Conservation (phyloP, 2,888 invertebrate genomes). For the Caenorhabditis panamensis region DNA sequence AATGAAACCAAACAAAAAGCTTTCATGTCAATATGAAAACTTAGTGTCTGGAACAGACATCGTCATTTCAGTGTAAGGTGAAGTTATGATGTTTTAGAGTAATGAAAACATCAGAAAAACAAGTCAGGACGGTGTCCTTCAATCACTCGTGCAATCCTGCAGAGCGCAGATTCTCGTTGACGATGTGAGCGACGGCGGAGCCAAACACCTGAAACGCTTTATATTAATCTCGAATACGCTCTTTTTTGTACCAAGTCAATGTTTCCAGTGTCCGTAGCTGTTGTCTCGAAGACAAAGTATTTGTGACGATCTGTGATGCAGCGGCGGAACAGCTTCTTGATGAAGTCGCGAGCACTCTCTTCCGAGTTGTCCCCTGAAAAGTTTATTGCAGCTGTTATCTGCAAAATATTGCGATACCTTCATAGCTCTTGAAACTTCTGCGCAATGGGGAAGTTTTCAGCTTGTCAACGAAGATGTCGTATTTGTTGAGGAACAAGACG, state of each 20-base stretch:
- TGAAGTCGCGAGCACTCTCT: constrained; percentile 77
- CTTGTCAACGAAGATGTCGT: constrained; percentile 81
- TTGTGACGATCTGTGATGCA: constrained; percentile 77
- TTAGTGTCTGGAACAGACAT: neutral
- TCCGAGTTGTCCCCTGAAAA: constrained; percentile 77
- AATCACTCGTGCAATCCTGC: constrained; percentile 71
- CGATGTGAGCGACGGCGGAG: constrained; percentile 72
- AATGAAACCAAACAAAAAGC: neutral
- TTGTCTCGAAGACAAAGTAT: constrained; percentile 77
- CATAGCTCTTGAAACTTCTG: constrained; percentile 78
- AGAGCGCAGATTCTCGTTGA: constrained; percentile 70
- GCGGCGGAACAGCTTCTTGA: constrained; percentile 80
- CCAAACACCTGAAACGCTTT: constrained; percentile 65
- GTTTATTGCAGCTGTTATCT: neutral
- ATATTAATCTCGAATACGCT: neutral
- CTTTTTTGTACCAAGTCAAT: constrained; percentile 77
- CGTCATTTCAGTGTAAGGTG: too few species aligned
- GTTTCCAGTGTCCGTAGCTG: constrained; percentile 81
- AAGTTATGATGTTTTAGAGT: neutral
- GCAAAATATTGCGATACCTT: constrained; percentile 25
- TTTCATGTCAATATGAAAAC: neutral
- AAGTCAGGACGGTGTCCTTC: neutral
- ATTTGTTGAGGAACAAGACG: constrained; percentile 78
- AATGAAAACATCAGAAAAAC: neutral
- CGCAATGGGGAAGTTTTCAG: constrained; percentile 76